phyloP scores from a whole-genome alignment of 2,888 invertebrate genomes.

The Rhopalosiphum nymphaeae region DNA sequence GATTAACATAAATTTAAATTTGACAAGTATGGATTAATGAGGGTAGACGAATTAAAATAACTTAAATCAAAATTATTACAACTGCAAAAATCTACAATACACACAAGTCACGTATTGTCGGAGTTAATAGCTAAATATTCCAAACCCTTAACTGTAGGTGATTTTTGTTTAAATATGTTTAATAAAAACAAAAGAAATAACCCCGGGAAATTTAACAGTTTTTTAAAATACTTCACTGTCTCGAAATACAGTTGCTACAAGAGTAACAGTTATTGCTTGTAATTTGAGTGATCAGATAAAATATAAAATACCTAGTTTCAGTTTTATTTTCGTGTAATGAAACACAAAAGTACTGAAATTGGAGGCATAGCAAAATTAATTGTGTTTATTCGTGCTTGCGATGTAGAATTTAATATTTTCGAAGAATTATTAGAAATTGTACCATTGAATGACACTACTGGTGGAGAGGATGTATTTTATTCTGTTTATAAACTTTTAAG shows the following conservation, averaged over 20 bases:
- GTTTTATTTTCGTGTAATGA: slow-evolving; percentile 32
- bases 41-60: background rate
- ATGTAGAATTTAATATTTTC: slow-evolving; percentile 17
- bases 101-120: slow-evolving; percentile 24
- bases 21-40: slow-evolving; percentile 24
- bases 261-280: slow-evolving; percentile 18
- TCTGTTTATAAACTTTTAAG: background rate
- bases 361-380: slow-evolving; percentile 10
- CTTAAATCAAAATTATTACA: background rate
- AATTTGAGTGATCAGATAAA: slow-evolving; percentile 29
- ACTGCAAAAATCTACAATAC: background rate
- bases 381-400: slow-evolving; percentile 26
- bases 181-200: slow-evolving; percentile 36
- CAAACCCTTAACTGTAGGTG: background rate
- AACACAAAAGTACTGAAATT: slow-evolving; percentile 22
- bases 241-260: slow-evolving; percentile 38
- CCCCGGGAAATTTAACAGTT: slow-evolving; percentile 26
- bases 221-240: slow-evolving; percentile 41
- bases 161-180: slow-evolving; percentile 45
- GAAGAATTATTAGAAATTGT: background rate
- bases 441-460: background rate
- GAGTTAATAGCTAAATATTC: slow-evolving; percentile 45
- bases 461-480: background rate
- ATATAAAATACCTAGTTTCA: slow-evolving; percentile 16
- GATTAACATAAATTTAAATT: background rate